Conservation (phyloP, 2,888 invertebrate species). For the Drosophila formosana region DNA sequence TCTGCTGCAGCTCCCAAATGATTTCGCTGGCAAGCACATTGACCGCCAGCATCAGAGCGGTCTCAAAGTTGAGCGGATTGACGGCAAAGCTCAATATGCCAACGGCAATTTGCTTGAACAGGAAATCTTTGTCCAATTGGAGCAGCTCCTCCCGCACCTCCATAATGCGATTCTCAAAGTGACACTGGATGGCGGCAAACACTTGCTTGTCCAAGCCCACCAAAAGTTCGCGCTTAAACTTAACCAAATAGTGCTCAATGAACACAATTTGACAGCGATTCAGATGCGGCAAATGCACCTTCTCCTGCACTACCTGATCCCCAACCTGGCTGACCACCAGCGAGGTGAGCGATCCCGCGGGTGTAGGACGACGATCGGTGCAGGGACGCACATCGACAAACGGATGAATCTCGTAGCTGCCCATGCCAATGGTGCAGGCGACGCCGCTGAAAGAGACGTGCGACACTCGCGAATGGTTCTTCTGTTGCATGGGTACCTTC, state of each 20-base stretch:
- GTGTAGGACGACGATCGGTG: conserved; percentile 79
- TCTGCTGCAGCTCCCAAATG: conserved; percentile 79
- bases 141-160: conserved; percentile 75
- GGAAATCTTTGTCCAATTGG: conserved; percentile 79
- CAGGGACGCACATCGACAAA: conserved; percentile 75
- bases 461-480: conserved; percentile 51
- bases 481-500: conserved; percentile 5
- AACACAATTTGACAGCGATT: conserved; percentile 79
- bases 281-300: conserved; percentile 61
- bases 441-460: conserved; percentile 80
- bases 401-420: conserved; percentile 82
- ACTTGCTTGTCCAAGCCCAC: conserved; percentile 82
- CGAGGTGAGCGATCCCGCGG: conserved; percentile 82
- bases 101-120: conserved; percentile 75
- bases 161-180: conserved; percentile 77
- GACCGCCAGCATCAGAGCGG: conserved; percentile 75
- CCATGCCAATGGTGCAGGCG: conserved; percentile 80
- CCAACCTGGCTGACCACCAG: conserved; percentile 75
- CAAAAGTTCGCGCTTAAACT: conserved; percentile 82
- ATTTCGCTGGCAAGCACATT: conserved; percentile 81
- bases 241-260: conserved; percentile 82
- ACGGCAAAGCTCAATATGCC: conserved; percentile 81
- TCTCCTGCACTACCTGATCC: conserved; percentile 60
- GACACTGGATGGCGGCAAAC: conserved; percentile 81
- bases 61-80: conserved; percentile 80